phyloP scores from a whole-genome alignment of 2,113 vertebrate genomes.

The Apeltes quadracus region DNA sequence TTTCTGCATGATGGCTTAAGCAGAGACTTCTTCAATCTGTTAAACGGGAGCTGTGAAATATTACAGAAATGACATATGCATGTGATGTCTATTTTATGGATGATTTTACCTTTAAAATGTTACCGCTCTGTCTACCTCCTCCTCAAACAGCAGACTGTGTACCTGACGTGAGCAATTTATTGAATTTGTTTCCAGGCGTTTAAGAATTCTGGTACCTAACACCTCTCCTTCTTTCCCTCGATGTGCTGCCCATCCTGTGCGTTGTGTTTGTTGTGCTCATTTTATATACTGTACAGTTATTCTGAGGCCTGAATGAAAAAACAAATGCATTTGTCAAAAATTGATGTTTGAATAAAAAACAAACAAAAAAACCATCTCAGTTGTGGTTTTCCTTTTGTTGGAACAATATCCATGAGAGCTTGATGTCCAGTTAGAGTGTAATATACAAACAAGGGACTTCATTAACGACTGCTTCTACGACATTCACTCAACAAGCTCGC shows the following conservation, averaged over 20 bases:
- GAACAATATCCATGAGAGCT: background rate
- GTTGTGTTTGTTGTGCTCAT: slow-evolving; percentile 73
- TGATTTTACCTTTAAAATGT: slow-evolving; percentile 34
- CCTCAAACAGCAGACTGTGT: slow-evolving; percentile 43
- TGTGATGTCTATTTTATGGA: slow-evolving; percentile 38
- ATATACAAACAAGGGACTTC: slow-evolving; percentile 57
- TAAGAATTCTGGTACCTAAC: slow-evolving; percentile 42
- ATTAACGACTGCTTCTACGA: slow-evolving; percentile 53
- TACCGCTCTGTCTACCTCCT: slow-evolving; percentile 40
- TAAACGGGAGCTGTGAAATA: slow-evolving; percentile 35
- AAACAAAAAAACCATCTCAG: slow-evolving; percentile 26
- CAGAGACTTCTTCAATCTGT: slow-evolving; percentile 30
- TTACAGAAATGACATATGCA: slow-evolving; percentile 19
- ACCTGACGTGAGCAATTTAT: slow-evolving; percentile 25
- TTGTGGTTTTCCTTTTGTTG: slow-evolving; percentile 11
- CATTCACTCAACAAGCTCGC: slow-evolving; percentile 55
- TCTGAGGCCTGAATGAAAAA: slow-evolving; percentile 68
- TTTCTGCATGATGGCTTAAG: slow-evolving; percentile 21
- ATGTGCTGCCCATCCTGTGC: slow-evolving; percentile 60
- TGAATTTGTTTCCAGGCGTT: slow-evolving; percentile 41
- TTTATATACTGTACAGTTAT: slow-evolving; percentile 82
- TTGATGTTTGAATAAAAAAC: slow-evolving; percentile 69
- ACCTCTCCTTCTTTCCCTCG: slow-evolving; percentile 32
- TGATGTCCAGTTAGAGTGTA: slow-evolving; percentile 47
- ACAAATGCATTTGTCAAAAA: slow-evolving; percentile 65